Conservation (phyloP, 1,140 invertebrate genomes). For the Antheraea mylitta region DNA sequence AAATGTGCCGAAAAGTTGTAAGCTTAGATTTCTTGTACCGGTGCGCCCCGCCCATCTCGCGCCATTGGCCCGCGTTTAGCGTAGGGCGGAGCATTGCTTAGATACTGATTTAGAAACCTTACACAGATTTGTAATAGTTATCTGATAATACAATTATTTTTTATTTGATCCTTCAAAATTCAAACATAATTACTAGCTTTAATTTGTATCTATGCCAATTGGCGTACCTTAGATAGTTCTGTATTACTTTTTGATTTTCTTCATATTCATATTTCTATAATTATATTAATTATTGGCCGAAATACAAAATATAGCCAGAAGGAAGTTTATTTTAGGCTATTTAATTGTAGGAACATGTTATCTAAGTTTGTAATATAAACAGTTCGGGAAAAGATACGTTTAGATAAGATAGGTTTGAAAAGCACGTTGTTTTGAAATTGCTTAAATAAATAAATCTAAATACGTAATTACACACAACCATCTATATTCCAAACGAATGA, state of each 20-base stretch:
- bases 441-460: no score
- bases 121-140: constrained; percentile 15
- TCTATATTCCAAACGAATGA: no score
- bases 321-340: no score
- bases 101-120: constrained; percentile 62
- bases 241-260: background rate
- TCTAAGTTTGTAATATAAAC: no score
- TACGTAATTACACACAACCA: no score
- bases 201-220: background rate
- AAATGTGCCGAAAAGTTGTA: constrained; percentile 6
- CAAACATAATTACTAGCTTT: background rate
- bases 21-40: constrained; percentile 53
- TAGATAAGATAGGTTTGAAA: no score
- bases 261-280: no score
- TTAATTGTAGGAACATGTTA: no score
- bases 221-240: background rate
- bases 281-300: no score
- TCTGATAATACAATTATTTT: constrained; percentile 4
- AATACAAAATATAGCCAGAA: no score
- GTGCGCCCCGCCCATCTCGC: constrained; percentile 56
- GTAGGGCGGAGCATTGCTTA: constrained; percentile 69
- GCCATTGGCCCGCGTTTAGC: constrained; percentile 59
- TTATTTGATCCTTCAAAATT: background rate
- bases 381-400: no score
- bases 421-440: no score